Evolutionary conservation across 2,797 vertebrate species (phyloP).

Genomic region (Limnodromus scolopaceus): DNA sequence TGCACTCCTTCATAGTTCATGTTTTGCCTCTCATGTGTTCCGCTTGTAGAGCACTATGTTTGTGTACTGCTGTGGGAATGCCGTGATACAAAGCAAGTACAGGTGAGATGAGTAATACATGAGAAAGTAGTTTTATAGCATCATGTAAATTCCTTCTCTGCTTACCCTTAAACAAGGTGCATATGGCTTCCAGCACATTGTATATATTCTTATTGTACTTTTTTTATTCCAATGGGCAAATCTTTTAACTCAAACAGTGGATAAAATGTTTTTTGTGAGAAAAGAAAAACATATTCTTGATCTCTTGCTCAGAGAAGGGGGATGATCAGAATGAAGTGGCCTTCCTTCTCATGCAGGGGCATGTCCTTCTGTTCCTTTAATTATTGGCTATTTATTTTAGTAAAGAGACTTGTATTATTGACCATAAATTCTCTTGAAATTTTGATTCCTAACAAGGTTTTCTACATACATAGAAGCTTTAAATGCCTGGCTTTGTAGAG

Average conservation of each 20-base stretch:
- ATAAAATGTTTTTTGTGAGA: not conserved
- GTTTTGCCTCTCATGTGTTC: not conserved
- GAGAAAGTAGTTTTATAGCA: not conserved
- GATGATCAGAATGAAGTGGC: not conserved
- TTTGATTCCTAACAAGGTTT: not conserved
- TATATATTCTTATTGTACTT: not conserved
- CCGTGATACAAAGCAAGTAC: not conserved
- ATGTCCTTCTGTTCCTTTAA: not conserved
- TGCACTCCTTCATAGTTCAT: not conserved
- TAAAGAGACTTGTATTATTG: not conserved
- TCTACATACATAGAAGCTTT: not conserved
- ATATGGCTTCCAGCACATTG: not conserved
- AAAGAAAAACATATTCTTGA: not conserved
- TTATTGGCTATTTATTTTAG: conserved; percentile 42
- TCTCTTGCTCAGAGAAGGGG: not conserved
- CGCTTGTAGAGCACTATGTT: not conserved
- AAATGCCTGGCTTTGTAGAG: not conserved
- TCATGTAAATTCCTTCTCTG: not conserved
- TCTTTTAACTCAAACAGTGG: not conserved
- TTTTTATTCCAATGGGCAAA: not conserved
- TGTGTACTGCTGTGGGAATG: not conserved
- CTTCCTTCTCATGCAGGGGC: not conserved
- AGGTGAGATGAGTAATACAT: not conserved
- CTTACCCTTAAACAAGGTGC: not conserved
- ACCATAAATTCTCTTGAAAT: not conserved